Conservation (phyloP, 2,888 invertebrate genomes). For the Hyalella azteca region DNA sequence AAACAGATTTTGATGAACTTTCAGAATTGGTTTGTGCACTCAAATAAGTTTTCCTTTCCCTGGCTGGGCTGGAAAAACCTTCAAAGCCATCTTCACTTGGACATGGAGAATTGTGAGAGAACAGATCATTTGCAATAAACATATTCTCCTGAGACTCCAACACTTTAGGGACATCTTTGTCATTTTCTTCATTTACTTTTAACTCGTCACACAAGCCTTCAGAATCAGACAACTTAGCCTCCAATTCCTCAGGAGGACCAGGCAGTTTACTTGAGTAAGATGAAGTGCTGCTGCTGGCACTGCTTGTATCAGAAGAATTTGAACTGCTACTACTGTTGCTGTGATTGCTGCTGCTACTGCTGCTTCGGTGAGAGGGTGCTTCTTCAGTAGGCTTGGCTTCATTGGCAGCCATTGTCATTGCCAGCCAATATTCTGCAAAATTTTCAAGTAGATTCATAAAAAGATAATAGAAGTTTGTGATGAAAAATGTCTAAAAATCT, state of each 20-base stretch:
- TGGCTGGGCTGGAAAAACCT: constrained; percentile 17
- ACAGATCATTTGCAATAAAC: neutral
- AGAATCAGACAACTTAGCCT: neutral
- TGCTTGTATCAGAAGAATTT: neutral
- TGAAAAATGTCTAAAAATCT: too few species aligned
- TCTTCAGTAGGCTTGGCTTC: neutral
- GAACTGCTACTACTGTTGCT: constrained; percentile 9
- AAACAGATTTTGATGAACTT: neutral
- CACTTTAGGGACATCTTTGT: neutral
- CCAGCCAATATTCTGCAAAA: too few species aligned
- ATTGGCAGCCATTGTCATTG: neutral
- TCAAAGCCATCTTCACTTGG: constrained; percentile 30
- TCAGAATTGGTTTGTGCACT: neutral
- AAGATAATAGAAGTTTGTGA: too few species aligned
- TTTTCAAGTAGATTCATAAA: too few species aligned
- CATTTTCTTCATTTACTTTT: neutral
- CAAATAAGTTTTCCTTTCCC: neutral
- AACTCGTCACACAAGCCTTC: neutral
- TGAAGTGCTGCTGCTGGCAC: neutral
- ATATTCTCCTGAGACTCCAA: neutral
- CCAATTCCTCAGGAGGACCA: neutral
- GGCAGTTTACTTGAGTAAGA: neutral
- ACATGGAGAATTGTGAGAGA: constrained; percentile 10
- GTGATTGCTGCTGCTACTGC: constrained; percentile 1
- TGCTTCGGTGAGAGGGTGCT: too few species aligned